phyloP scores from a whole-genome alignment of 2,113 vertebrate genomes.

The Polyodon spathula region DNA sequence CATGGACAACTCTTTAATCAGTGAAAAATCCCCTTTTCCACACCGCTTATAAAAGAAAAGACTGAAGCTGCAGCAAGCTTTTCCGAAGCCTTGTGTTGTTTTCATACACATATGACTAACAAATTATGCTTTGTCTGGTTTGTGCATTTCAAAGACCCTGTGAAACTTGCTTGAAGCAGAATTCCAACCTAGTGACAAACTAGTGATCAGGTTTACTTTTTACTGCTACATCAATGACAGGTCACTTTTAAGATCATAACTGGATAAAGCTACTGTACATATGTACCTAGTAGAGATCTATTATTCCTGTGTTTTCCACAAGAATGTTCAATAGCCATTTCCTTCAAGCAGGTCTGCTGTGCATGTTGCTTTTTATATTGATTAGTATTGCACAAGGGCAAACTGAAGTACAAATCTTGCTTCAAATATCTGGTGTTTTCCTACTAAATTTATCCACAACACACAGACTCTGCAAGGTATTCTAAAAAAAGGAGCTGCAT shows the following conservation, averaged over 20 bases:
- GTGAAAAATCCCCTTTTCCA: constrained; percentile 21
- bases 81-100: background rate
- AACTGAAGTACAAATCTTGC: constrained; percentile 16
- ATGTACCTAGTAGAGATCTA: background rate
- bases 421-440: background rate
- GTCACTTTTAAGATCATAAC: too few species aligned
- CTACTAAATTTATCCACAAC: background rate
- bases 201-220: too few species aligned
- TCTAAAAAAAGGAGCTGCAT: background rate
- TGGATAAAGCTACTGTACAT: background rate
- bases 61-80: background rate
- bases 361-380: constrained; percentile 28
- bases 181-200: too few species aligned
- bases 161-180: too few species aligned
- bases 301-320: constrained; percentile 3
- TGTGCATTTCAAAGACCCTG: too few species aligned
- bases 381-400: constrained; percentile 25
- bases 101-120: background rate
- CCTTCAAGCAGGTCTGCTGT: constrained; percentile 16
- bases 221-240: too few species aligned
- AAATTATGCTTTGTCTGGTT: too few species aligned
- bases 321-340: constrained; percentile 3
- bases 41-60: constrained; percentile 21
- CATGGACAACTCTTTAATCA: constrained; percentile 23
- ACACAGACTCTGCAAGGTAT: background rate